phyloP scores from a whole-genome alignment of 53 echinoderm and acorn worm genomes.

The Holothuria scabra region DNA sequence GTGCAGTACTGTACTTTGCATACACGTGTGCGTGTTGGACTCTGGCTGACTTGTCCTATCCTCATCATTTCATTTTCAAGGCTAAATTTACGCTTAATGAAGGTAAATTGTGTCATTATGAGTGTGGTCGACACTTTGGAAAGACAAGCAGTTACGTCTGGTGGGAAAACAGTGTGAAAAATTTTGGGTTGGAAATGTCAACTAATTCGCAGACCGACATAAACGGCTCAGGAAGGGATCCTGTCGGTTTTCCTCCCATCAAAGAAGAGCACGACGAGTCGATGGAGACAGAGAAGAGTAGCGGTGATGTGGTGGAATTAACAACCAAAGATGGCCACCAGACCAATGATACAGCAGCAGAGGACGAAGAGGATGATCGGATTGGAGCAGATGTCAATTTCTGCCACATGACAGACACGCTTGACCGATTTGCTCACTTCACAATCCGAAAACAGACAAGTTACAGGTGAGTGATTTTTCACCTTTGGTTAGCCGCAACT shows the following conservation, averaged over 20 bases:
- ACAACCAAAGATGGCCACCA: slow-evolving; percentile 41
- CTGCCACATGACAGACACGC: slow-evolving; percentile 30
- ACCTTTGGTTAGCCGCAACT: too few relatives aligned
- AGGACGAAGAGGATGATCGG: slow-evolving; percentile 30
- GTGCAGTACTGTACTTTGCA: too few relatives aligned
- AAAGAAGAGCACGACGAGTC: slow-evolving; percentile 32
- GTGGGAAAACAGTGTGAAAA: slow-evolving; percentile 8
- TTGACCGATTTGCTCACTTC: slow-evolving; percentile 97
- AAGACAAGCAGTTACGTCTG: neutral
- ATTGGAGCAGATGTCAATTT: slow-evolving; percentile 30
- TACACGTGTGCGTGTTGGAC: too few relatives aligned
- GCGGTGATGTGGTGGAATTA: slow-evolving; percentile 37
- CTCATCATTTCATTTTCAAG: slow-evolving; percentile 23
- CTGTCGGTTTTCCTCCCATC: slow-evolving; percentile 25
- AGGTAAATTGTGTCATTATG: slow-evolving; percentile 27
- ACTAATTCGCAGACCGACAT: slow-evolving; percentile 4
- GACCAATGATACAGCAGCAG: neutral
- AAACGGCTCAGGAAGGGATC: slow-evolving; percentile 17
- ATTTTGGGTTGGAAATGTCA: slow-evolving; percentile 31
- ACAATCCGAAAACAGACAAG: slow-evolving; percentile 99
- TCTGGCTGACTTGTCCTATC: neutral
- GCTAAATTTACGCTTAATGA: slow-evolving; percentile 9
- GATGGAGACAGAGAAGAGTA: slow-evolving; percentile 22
- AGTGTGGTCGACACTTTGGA: slow-evolving; percentile 19
- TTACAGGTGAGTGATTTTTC: slow-evolving; percentile 82